Evolutionary conservation across 2,797 vertebrate genomes (phyloP), one percentile per base, ranked within the genome.

Genomic region (Poeciliopsis turneri): DNA sequence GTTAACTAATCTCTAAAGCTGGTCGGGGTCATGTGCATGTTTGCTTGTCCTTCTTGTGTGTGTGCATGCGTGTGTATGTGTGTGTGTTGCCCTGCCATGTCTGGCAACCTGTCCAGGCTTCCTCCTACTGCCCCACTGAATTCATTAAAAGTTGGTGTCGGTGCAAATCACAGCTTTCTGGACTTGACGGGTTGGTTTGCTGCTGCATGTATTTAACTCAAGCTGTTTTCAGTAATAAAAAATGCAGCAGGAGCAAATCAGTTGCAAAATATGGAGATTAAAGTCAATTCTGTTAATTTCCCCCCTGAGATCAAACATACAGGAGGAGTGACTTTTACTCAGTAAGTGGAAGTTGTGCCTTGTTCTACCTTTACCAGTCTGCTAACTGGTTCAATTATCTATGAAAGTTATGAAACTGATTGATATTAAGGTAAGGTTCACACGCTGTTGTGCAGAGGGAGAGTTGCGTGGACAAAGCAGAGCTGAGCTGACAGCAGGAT

Each of bases 401-500:
- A 12, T 28, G n/a, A 15, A 30, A 8, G 6, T 18, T 2, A 5
- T 59, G n/a, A 59, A 59, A 59, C 13, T 28, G 15, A 30, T 59
- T 15, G n/a, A 59, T 28, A 59, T 59, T 30, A 30, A 59, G n/a
- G 55, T 57, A 28, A 57, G 10, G 53, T 57, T 16, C 15, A 61
- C 30, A 16, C 2, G 1, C 11, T 30, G 15, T 30, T 61, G 28
- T 61, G 57, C 16, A n/a, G n/a, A 57, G 55, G 15, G 57, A 16
- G n/a, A 59, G 55, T 28, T 61, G 30, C 5, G 28, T 33, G 57
- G 57, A 30, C 2, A 13, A 64, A 64, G 30, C 30, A 64, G 30
- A 64, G 15, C 59, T 64, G 33, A 64, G 30, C 18, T 7, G 33
- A 18, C 16, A 64, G 59, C 88, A 85, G 87, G 76, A 92, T 83